phyloP scores from a whole-genome alignment of 2,113 vertebrate species.

The Coryphaenoides rupestris region DNA sequence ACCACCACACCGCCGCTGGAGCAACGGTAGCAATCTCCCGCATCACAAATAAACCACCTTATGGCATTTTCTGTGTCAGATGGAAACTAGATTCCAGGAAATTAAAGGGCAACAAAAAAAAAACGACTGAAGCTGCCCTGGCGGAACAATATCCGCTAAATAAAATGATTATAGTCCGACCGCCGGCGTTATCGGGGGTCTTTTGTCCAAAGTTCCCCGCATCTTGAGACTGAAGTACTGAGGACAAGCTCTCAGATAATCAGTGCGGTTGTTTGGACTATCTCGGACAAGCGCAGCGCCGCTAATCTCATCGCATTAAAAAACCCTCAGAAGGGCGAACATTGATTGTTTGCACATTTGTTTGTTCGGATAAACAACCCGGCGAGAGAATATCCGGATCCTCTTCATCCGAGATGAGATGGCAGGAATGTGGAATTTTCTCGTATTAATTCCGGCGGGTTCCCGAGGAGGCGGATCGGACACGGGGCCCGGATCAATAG shows the following conservation, averaged over 20 bases:
- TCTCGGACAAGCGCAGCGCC: slow-evolving; percentile 26
- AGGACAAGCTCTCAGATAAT: slow-evolving; percentile 22
- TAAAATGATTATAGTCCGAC: slow-evolving; percentile 17
- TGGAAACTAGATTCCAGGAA: neutral
- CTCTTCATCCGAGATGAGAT: slow-evolving; percentile 35
- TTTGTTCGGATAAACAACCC: slow-evolving; percentile 26
- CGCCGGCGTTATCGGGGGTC: slow-evolving; percentile 3
- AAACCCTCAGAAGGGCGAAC: slow-evolving; percentile 13
- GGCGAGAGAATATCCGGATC: slow-evolving; percentile 16
- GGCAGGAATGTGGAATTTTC: slow-evolving; percentile 12
- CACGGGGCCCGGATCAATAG: slow-evolving; percentile 46
- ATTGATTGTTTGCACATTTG: slow-evolving; percentile 6
- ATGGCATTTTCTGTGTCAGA: slow-evolving; percentile 12
- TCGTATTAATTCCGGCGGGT: slow-evolving; percentile 59
- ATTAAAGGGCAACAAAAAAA: neutral
- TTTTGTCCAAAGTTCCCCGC: slow-evolving; percentile 11
- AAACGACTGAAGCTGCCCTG: slow-evolving; percentile 8
- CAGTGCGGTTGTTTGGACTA: slow-evolving; percentile 9
- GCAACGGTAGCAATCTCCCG: slow-evolving; percentile 14
- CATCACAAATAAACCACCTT: slow-evolving; percentile 22
- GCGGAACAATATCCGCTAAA: slow-evolving; percentile 12
- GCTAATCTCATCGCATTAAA: slow-evolving; percentile 25
- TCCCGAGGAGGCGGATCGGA: slow-evolving; percentile 44
- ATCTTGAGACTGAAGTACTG: slow-evolving; percentile 17
- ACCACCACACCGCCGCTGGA: neutral